Conservation (phyloP, 1,140 invertebrate genomes). For the Pentalonia nigronervosa region DNA sequence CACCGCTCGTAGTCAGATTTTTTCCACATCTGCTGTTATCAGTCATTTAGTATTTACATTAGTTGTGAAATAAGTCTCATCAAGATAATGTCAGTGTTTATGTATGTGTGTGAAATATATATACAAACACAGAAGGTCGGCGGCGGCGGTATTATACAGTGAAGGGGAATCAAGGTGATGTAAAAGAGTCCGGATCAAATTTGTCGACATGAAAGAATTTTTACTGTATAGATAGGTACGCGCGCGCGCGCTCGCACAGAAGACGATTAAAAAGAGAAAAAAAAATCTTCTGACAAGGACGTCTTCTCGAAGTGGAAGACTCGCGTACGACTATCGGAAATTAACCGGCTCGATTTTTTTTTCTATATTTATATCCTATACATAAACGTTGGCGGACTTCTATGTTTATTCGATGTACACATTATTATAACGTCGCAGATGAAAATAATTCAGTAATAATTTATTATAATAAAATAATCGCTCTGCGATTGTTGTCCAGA, state of each 20-base stretch:
- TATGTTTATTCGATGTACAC: background rate
- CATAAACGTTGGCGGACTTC: background rate
- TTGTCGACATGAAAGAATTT: constrained; percentile 42
- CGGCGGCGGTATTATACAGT: background rate
- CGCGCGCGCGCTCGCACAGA: background rate
- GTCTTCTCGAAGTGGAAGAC: constrained; percentile 12
- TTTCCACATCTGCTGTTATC: background rate
- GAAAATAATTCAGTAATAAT: background rate
- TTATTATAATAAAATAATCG: background rate
- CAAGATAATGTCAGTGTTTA: background rate
- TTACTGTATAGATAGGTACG: background rate
- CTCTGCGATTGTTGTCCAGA: background rate
- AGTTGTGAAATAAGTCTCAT: background rate
- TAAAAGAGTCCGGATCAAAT: constrained; percentile 46
- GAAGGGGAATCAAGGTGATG: constrained; percentile 50
- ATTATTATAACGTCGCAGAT: background rate
- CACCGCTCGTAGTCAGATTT: background rate
- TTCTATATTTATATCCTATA: background rate
- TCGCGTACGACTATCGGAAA: background rate
- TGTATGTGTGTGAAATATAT: too few species aligned
- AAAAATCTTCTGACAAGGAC: constrained; percentile 13
- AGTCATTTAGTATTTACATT: background rate
- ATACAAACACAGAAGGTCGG: constrained; percentile 34
- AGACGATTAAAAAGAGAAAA: background rate
- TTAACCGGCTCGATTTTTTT: background rate